Evolutionary conservation across 2,797 vertebrate species (phyloP).

Genomic region (Acanthiza pusilla): DNA sequence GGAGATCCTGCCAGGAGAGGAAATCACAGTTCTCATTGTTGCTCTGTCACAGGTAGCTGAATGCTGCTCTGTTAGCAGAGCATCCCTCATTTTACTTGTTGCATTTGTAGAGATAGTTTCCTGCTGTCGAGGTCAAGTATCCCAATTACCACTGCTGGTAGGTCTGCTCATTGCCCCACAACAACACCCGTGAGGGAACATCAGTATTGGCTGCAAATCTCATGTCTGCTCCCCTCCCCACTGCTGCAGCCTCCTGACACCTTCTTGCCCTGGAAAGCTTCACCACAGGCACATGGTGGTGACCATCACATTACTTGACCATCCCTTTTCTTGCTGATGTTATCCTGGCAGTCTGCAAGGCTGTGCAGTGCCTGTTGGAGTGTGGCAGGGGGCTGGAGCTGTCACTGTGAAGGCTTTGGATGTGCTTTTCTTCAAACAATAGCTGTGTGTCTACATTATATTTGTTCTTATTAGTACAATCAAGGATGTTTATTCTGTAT

Average conservation of each 20-base stretch:
- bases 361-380: neutral
- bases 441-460: neutral
- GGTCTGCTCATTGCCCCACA: accelerated
- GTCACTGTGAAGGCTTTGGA: neutral
- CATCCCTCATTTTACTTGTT: neutral
- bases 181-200: neutral
- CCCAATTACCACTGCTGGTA: neutral
- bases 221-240: neutral
- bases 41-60: neutral
- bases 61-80: neutral
- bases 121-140: neutral
- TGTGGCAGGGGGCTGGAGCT: neutral
- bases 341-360: neutral
- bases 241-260: neutral
- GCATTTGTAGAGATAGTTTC: neutral
- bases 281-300: neutral
- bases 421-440: neutral
- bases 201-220: neutral
- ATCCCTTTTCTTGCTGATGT: neutral
- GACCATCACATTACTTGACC: neutral
- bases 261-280: neutral
- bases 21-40: neutral
- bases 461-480: neutral
- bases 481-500: neutral
- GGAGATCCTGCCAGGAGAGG: neutral